These are phyloP conservation scores for Leptinotarsa haldemani DNA, from an alignment of 2,888 invertebrate species.

Conservation along the genomic window DNA sequence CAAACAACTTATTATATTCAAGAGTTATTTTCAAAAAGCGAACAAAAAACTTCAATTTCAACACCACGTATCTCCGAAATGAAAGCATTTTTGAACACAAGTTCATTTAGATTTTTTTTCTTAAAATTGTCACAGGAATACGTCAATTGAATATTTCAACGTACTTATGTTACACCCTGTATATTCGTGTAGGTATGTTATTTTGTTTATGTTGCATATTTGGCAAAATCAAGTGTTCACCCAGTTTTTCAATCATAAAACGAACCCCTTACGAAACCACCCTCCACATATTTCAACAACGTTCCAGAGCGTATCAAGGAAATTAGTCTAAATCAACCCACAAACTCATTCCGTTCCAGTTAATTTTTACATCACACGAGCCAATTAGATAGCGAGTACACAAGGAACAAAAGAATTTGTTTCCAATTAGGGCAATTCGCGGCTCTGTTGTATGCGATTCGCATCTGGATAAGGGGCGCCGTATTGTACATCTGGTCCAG, in stretches of 20 bases:
- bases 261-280: not conserved
- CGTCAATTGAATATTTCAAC: too few species aligned
- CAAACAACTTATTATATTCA: too few species aligned
- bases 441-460: constrained; percentile 39
- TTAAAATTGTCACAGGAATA: too few species aligned
- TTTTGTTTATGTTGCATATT: too few species aligned
- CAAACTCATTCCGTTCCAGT: constrained; percentile 19
- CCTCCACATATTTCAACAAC: constrained; percentile 8
- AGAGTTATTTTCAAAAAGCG: too few species aligned
- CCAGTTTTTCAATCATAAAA: not conserved
- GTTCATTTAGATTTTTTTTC: too few species aligned
- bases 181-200: too few species aligned
- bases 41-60: too few species aligned
- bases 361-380: constrained; percentile 17
- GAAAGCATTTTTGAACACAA: too few species aligned
- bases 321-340: constrained; percentile 2
- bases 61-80: too few species aligned
- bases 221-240: too few species aligned
- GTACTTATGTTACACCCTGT: too few species aligned
- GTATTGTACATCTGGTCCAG: constrained; percentile 52
- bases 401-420: constrained; percentile 32
- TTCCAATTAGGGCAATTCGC: constrained; percentile 35
- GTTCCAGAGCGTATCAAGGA: not conserved
- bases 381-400: constrained; percentile 25
- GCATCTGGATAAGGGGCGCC: constrained; percentile 54